Base-by-base conservation (phyloP, 2,113 vertebrate species). In the Platichthys flesus region DNA sequence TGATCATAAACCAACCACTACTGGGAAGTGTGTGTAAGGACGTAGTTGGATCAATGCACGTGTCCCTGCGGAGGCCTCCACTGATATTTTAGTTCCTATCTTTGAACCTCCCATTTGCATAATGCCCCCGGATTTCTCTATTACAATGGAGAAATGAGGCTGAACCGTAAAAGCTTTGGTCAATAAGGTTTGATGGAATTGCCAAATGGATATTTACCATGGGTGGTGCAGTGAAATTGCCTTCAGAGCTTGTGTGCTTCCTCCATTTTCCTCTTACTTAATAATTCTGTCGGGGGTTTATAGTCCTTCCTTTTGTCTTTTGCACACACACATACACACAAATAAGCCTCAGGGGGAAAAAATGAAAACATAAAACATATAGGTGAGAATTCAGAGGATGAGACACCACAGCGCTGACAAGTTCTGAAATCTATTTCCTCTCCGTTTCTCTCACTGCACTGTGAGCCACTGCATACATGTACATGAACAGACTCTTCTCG, bases 101-200 rank as follows among this genome's bases (percentile, higher is more conserved):
- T 12, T 20, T 74, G 69, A 16, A 73, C 16, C 24, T 31, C 63
- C 35, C 18, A 55, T 81, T 69, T 74, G n/a, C 62, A 78, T 69
- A 72, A 79, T 79, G 63, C 49, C 35, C 7, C 5, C 58, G 64
- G 24, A 70, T n/a, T 65, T 74, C 16, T 59, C 28, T 55, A 52
- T 79, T 71, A 79, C 26, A 75, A 18, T 24, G 20, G 14, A 37
- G 35, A 73, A 77, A 82, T 80, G 45, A 54, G 62, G 69, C 63
- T 67, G 18, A 73, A 35, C 52, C 23, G 5, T 3, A 58, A 52
- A 72, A n/a, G 69, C 54, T 45, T 60, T 49, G 3, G 14, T 52
- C 66, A 74, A 16, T 71, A 61, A 23, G 61, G 28, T 81, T 67
- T 74, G 5, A 63, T 76, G 63, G 59, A 55, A 74, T 61, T 2